Conservation (phyloP, 2,113 vertebrate species). For the Archilochus colubris region DNA sequence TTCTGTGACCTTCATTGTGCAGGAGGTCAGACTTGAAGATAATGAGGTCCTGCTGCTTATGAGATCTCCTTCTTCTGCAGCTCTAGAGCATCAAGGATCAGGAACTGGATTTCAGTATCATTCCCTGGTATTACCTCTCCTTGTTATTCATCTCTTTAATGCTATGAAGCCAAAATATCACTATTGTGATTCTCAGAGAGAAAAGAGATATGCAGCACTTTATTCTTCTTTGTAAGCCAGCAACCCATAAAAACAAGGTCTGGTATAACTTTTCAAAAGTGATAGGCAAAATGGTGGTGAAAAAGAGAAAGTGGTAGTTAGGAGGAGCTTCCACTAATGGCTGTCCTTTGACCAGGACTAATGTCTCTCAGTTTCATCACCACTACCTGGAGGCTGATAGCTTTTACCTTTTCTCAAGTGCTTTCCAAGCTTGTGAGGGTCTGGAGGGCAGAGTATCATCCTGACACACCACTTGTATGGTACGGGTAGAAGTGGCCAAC, state of each 20-base stretch:
- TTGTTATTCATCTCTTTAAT: background rate
- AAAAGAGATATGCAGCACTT: background rate
- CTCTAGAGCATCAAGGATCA: conserved; percentile 5
- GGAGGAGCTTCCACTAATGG: background rate
- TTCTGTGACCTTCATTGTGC: background rate
- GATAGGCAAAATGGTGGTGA: background rate
- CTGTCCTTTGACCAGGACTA: background rate
- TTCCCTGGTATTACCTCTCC: background rate
- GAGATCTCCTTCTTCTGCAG: background rate
- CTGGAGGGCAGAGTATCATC: background rate
- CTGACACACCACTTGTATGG: background rate
- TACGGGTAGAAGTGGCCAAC: background rate
- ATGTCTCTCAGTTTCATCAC: background rate
- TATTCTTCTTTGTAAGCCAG: background rate
- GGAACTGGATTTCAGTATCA: background rate
- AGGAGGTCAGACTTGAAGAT: conserved; percentile 1
- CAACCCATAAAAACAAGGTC: background rate
- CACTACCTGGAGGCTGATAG: background rate
- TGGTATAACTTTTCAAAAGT: background rate
- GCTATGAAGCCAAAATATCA: background rate
- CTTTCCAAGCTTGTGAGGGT: background rate
- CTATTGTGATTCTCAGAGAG: background rate
- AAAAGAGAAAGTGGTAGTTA: background rate
- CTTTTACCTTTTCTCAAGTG: background rate
- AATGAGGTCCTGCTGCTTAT: background rate